Percentiles rank a stretch among this genome's conserved stretches.
phyloP scores from a whole-genome alignment of 2,888 invertebrate species.

The Caenorhabditis becei region DNA sequence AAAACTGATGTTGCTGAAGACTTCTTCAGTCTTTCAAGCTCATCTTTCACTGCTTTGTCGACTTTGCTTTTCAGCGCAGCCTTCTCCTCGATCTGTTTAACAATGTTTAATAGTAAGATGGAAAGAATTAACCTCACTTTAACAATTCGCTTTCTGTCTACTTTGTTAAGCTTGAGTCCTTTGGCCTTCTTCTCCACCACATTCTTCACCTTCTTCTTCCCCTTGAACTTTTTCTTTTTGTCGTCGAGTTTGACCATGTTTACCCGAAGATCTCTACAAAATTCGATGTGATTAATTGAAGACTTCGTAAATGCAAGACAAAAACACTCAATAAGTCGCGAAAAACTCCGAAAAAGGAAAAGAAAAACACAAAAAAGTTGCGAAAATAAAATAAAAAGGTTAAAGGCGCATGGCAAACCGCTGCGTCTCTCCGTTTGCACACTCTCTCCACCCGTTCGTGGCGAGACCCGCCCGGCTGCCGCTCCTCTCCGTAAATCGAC shows the following conservation, averaged over 20 bases:
- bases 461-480: conserved; percentile 25
- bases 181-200: conserved; percentile 71
- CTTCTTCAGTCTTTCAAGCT: conserved; percentile 64
- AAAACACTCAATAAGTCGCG: background rate
- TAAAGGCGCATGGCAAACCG: conserved; percentile 43
- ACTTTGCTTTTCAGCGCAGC: conserved; percentile 59
- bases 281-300: background rate
- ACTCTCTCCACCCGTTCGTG: conserved; percentile 19
- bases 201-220: conserved; percentile 72
- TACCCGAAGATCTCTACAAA: conserved; percentile 18
- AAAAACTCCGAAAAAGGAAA: background rate
- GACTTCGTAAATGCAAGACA: background rate
- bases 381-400: conserved; percentile 19
- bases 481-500: conserved; percentile 44
- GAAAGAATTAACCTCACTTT: conserved; percentile 64
- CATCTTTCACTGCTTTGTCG: conserved; percentile 64
- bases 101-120: background rate
- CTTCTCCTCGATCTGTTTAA: conserved; percentile 65
- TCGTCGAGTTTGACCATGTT: conserved; percentile 58
- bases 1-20: conserved; percentile 47
- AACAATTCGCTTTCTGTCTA: conserved; percentile 68
- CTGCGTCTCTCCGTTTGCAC: conserved; percentile 33
- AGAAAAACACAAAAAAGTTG: conserved; percentile 15
- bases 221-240: conserved; percentile 58
- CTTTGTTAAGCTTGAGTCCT: conserved; percentile 70